Evolutionary conservation across 2,888 invertebrate species (phyloP).

Genomic region (Dolichomitus sp.): DNA sequence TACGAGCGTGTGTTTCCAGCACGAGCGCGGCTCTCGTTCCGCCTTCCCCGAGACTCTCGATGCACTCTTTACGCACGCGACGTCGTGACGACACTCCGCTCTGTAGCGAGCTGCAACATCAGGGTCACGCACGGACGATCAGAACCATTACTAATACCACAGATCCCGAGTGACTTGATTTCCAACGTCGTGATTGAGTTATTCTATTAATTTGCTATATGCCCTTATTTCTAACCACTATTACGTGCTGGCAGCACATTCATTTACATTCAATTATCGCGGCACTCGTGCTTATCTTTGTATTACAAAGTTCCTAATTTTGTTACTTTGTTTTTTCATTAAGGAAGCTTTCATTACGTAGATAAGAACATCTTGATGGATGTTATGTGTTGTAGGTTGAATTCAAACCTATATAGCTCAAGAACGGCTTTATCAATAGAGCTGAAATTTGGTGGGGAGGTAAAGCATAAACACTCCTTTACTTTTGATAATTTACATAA

Average conservation of each 20-base stretch:
- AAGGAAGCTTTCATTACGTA: too few relatives aligned
- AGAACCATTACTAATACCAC: conserved; percentile 36
- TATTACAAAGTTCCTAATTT: neutral
- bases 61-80: conserved; percentile 48
- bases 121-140: conserved; percentile 49
- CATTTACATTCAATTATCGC: neutral
- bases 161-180: conserved; percentile 18
- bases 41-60: conserved; percentile 9
- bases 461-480: too few relatives aligned
- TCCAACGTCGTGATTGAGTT: conserved; percentile 25
- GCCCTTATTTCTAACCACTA: neutral
- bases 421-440: too few relatives aligned
- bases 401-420: too few relatives aligned
- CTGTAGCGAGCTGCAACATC: conserved; percentile 17
- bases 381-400: too few relatives aligned
- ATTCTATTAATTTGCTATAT: conserved; percentile 33
- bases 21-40: conserved; percentile 14
- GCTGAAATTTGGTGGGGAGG: too few relatives aligned
- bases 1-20: conserved; percentile 33
- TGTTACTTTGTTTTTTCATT: too few relatives aligned
- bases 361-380: too few relatives aligned
- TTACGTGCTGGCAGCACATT: neutral
- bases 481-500: too few relatives aligned
- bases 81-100: conserved; percentile 40
- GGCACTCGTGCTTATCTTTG: neutral